Conservation (phyloP, 2,113 vertebrate species). For the Narcine bancroftii region DNA sequence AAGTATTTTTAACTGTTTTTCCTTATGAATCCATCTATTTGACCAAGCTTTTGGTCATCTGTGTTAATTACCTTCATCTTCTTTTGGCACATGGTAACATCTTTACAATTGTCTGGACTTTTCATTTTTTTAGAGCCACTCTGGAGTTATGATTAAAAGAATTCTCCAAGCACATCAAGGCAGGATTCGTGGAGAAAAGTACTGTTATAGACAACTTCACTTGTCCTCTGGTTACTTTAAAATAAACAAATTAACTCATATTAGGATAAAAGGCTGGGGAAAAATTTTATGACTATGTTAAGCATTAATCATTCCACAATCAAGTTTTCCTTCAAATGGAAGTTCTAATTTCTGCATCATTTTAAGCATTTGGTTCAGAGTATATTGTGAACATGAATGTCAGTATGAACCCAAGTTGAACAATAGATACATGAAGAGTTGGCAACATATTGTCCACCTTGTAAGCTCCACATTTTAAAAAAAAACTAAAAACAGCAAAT, state of each 20-base stretch:
- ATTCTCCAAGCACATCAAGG: background rate
- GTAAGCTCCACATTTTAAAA: background rate
- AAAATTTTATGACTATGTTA: background rate
- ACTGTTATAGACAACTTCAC: background rate
- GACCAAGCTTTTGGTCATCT: too few relatives aligned
- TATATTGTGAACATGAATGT: background rate
- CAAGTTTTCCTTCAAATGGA: background rate
- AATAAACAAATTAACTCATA: background rate
- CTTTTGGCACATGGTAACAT: too few relatives aligned
- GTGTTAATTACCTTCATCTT: too few relatives aligned
- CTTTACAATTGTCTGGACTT: too few relatives aligned
- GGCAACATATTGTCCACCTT: background rate
- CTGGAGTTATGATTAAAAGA: background rate
- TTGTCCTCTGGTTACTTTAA: background rate
- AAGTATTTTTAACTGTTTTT: too few relatives aligned
- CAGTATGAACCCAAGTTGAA: background rate
- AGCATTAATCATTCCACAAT: background rate
- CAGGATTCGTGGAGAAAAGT: background rate
- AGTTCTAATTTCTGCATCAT: background rate
- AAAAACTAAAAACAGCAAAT: background rate
- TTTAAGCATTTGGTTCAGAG: background rate
- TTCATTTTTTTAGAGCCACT: too few relatives aligned
- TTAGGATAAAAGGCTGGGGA: background rate
- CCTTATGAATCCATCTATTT: too few relatives aligned
- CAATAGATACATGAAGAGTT: background rate